These are phyloP conservation scores for Pteromalus puparum DNA, from an alignment of 1,140 invertebrate species.

Conservation along the genomic window DNA sequence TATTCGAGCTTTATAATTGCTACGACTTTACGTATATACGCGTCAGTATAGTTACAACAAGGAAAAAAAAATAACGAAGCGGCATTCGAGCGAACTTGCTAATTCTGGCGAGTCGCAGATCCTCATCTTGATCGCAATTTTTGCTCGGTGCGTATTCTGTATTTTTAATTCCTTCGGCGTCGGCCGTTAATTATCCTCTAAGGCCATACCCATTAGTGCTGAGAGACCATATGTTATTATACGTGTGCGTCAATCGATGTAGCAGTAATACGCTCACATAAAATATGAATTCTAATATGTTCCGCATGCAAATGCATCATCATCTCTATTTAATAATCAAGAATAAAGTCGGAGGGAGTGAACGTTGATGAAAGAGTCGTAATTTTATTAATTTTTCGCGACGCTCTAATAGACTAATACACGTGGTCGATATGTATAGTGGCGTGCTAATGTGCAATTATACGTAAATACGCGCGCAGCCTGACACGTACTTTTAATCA, in stretches of 20 bases:
- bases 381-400: background rate
- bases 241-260: background rate
- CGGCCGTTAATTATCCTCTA: slow-evolving; percentile 38
- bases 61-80: background rate
- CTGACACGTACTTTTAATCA: too few species aligned
- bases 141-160: background rate
- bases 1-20: background rate
- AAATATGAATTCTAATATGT: too few species aligned
- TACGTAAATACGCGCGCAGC: too few species aligned
- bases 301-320: too few species aligned
- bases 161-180: slow-evolving; percentile 33
- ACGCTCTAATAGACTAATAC: too few species aligned
- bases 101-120: background rate
- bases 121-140: background rate
- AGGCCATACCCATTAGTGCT: slow-evolving; percentile 34
- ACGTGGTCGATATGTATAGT: background rate
- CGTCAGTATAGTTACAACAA: too few species aligned
- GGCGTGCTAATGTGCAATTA: background rate
- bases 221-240: background rate
- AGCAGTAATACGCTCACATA: too few species aligned
- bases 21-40: too few species aligned
- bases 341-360: too few species aligned
- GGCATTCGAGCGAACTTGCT: background rate
- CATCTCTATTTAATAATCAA: too few species aligned
- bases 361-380: too few species aligned